phyloP scores from a whole-genome alignment of 2,113 vertebrate species.

The Muntiacus reevesi region DNA sequence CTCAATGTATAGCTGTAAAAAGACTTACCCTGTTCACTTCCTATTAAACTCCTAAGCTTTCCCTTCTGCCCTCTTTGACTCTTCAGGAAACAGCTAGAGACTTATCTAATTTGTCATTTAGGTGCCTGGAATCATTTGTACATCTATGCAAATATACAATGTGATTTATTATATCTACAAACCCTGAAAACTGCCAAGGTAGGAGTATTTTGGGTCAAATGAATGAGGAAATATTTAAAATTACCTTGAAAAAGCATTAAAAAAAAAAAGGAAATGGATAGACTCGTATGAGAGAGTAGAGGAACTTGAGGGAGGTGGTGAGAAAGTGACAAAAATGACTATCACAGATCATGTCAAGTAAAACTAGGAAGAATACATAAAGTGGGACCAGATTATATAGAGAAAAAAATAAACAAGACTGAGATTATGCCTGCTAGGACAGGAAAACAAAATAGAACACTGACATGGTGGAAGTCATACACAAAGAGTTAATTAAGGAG shows the following conservation, averaged over 20 bases:
- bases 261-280: slow-evolving; percentile 21
- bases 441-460: neutral
- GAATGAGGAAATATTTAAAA: neutral
- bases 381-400: neutral
- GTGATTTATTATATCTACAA: neutral
- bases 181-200: neutral
- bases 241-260: neutral
- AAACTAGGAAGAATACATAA: neutral
- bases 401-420: neutral
- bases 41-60: neutral
- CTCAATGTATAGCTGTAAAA: neutral
- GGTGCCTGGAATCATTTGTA: neutral
- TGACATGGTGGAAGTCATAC: neutral
- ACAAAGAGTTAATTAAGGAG: neutral
- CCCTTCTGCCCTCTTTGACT: neutral
- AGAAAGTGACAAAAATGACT: neutral
- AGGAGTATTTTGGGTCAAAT: neutral
- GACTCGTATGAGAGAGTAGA: neutral
- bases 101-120: neutral
- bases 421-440: neutral
- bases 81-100: neutral
- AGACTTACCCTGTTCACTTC: neutral
- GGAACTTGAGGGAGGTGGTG: neutral
- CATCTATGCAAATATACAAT: neutral
- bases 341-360: neutral